Evolutionary conservation across 2,113 vertebrate genomes (phyloP), one percentile per base, ranked within the genome.

Genomic region (Zootoca vivipara): DNA sequence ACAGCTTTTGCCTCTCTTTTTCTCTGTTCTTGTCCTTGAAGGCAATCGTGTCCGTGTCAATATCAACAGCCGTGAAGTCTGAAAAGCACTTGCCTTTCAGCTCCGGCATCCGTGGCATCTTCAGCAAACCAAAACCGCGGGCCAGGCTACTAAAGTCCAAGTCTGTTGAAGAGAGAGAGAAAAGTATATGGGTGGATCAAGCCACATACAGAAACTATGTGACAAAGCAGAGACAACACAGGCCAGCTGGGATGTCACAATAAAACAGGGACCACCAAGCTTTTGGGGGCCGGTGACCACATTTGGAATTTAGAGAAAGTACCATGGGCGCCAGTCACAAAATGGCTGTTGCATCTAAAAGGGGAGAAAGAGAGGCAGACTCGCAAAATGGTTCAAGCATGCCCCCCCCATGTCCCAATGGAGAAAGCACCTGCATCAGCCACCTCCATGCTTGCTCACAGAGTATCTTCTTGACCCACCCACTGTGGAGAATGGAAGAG

Each of bases 51-150:
- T 99, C 97, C 0, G 98, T 99, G 94, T 99, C 96, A 2, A 98
- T 64, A 1, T 94, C 35, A 16, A 96, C 95, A 12, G 96, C 95
- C 2, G 79, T 79, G 5, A 99, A 99, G 4, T 96, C 97, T 0
- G 98, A 97, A 72, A 99, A 97, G 1, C 85, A 93, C 93, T 98
- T 98, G 33, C 98, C 98, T 91, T 92, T 97, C 33, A 99, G 93
- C 78, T 99, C 99, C 0, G 99, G 99, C 99, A 99, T 99, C 95
- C 95, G 97, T 2, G 99, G 99, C 97, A 99, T 97, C 90, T 95
- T 98, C 20, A 99, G 97, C 82, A 99, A 94, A 3, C 98, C 99
- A 79, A 99, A 99, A 69, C 98, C 98, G 28, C 93, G 96, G 5
- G 99, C 99, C 52, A 99, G 92, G 8, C 96, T 92, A 2, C 96